phyloP scores from a whole-genome alignment of 2,888 invertebrate species.

The Ashinkailepas kermadecensis region DNA sequence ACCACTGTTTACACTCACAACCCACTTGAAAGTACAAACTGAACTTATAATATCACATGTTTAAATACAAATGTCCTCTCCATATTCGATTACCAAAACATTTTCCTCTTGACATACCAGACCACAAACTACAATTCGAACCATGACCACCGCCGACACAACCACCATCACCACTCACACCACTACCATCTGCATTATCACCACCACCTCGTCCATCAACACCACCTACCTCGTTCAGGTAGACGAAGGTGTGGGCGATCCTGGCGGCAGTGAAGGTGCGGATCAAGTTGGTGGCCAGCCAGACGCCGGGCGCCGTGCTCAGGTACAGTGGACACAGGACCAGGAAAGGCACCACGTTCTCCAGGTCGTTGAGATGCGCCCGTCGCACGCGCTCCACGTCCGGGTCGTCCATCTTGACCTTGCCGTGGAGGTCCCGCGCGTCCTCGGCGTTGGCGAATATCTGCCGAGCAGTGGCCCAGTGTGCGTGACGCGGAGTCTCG shows the following conservation, averaged over 20 bases:
- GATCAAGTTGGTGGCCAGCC: slow-evolving; percentile 43
- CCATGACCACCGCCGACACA: not conserved
- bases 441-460: slow-evolving; percentile 52
- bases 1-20: no score
- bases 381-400: slow-evolving; percentile 50
- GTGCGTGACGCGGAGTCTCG: no score
- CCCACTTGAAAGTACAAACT: no score
- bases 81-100: no score
- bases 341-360: slow-evolving; percentile 61
- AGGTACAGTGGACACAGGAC: slow-evolving; percentile 55
- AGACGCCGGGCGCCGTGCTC: slow-evolving; percentile 50
- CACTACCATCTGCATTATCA: not conserved
- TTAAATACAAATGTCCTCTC: no score
- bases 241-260: not conserved
- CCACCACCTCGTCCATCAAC: not conserved
- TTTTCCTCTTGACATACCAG: not conserved
- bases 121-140: no score
- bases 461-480: slow-evolving; percentile 38
- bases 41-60: no score
- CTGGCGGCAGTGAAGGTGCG: not conserved
- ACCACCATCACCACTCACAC: not conserved
- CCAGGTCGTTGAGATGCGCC: slow-evolving; percentile 62
- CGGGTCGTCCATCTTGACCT: slow-evolving; percentile 40
- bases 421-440: slow-evolving; percentile 37
- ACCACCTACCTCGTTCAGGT: slow-evolving; percentile 1